Evolutionary conservation across 2,113 vertebrate species (phyloP).

Genomic region (Numida meleagris): DNA sequence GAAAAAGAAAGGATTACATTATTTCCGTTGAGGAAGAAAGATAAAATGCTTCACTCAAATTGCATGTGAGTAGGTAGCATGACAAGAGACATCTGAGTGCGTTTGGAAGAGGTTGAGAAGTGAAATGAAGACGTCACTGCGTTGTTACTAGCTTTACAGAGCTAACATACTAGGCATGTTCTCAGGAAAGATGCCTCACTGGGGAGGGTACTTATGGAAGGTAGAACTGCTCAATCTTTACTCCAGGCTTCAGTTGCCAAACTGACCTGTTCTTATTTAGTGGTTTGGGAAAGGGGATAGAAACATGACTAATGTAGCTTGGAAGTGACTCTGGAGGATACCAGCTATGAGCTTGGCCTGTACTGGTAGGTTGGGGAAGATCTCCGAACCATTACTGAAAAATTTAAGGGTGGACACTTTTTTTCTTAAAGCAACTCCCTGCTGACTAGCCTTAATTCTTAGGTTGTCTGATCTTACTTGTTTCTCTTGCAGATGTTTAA

Average conservation of each 20-base stretch:
- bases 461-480: conserved; percentile 1
- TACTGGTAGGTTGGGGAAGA: not conserved
- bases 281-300: not conserved
- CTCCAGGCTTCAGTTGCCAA: not conserved
- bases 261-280: not conserved
- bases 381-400: not conserved
- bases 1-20: not conserved
- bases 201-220: not conserved
- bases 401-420: not conserved
- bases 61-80: not conserved
- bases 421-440: not conserved
- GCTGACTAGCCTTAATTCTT: not conserved
- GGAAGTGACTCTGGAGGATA: not conserved
- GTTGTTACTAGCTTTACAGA: not conserved
- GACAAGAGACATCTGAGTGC: not conserved
- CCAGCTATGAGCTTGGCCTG: accelerated
- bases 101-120: not conserved
- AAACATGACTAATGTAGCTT: not conserved
- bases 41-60: not conserved
- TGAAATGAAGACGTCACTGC: accelerated
- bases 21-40: not conserved
- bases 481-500: conserved; percentile 94
- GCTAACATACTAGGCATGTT: accelerated
- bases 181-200: not conserved
- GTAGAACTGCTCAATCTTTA: not conserved